These are phyloP conservation scores for Microplitis mediator DNA, from an alignment of 1,140 invertebrate genomes.

Conservation along the genomic window DNA sequence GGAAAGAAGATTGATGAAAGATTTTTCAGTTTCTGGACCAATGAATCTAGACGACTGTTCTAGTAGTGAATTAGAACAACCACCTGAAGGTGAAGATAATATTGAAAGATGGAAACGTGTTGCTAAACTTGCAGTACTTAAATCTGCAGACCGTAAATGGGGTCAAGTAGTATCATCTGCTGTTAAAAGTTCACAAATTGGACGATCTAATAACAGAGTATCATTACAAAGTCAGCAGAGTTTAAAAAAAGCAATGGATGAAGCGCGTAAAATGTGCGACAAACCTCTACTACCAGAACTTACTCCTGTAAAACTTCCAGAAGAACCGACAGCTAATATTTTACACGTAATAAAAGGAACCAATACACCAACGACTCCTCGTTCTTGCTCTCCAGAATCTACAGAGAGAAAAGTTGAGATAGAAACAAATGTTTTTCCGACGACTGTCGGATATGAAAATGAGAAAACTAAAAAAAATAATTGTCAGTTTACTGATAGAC, in stretches of 20 bases:
- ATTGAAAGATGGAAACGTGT: constrained; percentile 73
- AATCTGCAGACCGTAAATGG: constrained; percentile 73
- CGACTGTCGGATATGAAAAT: constrained; percentile 34
- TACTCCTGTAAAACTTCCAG: constrained; percentile 42
- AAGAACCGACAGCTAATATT: constrained; percentile 39
- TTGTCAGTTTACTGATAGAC: constrained; percentile 18
- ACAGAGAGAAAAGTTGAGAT: constrained; percentile 12
- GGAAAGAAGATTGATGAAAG: constrained; percentile 83
- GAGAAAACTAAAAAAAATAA: constrained; percentile 31
- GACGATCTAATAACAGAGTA: constrained; percentile 70
- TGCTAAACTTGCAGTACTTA: constrained; percentile 72
- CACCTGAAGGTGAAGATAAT: constrained; percentile 67
- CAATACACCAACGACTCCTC: constrained; percentile 20
- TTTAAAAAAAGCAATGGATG: constrained; percentile 77
- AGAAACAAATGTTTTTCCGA: constrained; percentile 17
- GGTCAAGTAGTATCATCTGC: constrained; percentile 63
- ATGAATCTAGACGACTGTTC: constrained; percentile 63
- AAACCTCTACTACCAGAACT: constrained; percentile 59
- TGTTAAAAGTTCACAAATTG: constrained; percentile 74
- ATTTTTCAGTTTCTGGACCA: constrained; percentile 77
- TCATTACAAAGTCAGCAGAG: constrained; percentile 76
- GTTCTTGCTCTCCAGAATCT: constrained; percentile 11
- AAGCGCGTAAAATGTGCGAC: constrained; percentile 67
- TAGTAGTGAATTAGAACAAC: constrained; percentile 49
- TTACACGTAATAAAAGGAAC: constrained; percentile 44